Conservation (phyloP, 2,888 invertebrate genomes). For the Notocelia uddmanniana region DNA sequence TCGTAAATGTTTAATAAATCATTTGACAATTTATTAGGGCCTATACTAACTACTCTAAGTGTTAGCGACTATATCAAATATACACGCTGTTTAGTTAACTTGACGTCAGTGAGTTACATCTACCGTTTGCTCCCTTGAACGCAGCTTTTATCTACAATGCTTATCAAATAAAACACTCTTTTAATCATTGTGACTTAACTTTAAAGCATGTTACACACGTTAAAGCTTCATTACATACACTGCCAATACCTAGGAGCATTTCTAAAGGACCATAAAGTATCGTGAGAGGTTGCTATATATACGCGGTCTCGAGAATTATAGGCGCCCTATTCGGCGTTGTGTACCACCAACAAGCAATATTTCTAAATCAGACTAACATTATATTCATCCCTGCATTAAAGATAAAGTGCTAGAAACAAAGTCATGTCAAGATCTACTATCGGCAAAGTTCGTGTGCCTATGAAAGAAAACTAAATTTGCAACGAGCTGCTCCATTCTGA, state of each 20-base stretch:
- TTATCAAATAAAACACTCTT: conserved; percentile 26
- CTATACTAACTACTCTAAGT: no score
- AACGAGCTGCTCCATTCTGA: conserved; percentile 62
- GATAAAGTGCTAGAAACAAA: conserved; percentile 44
- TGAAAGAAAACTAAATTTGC: conserved; percentile 54
- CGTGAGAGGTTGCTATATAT: conserved; percentile 52
- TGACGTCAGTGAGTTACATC: background rate
- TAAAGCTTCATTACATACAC: conserved; percentile 36
- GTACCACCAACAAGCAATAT: conserved; percentile 35
- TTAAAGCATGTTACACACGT: conserved; percentile 41
- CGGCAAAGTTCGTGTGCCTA: conserved; percentile 55
- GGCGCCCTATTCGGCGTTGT: conserved; percentile 23
- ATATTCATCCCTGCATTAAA: conserved; percentile 21
- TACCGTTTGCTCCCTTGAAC: conserved; percentile 30
- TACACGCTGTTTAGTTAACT: no score
- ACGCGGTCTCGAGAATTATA: conserved; percentile 18
- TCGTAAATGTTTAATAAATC: no score
- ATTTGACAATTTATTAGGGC: no score
- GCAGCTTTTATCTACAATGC: conserved; percentile 16
- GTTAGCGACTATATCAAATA: no score
- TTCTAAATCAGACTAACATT: conserved; percentile 19
- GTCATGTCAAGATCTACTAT: conserved; percentile 50
- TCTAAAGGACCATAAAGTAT: conserved; percentile 57
- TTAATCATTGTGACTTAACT: conserved; percentile 9
- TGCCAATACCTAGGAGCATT: conserved; percentile 54